Percentiles rank a stretch among this genome's conserved stretches.
Evolutionary conservation across 2,888 invertebrate genomes (phyloP).

Genomic region (Tachystola acroxantha): DNA sequence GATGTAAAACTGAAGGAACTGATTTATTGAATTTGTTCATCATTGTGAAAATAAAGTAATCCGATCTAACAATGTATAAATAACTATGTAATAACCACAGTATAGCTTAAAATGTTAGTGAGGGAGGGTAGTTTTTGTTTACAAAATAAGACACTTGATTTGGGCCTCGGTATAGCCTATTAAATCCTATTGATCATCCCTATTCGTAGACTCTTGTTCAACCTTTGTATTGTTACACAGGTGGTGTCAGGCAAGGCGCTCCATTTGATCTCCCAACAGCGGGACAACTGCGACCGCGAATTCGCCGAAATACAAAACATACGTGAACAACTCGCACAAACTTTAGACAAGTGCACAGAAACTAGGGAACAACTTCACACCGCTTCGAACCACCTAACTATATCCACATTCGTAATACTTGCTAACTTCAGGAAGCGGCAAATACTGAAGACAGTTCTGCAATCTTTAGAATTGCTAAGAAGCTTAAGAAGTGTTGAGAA

Average conservation of each 20-base stretch:
- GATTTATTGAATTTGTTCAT: too few species aligned
- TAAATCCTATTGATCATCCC: too few species aligned
- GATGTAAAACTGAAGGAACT: too few species aligned
- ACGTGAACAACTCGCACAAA: constrained; percentile 82
- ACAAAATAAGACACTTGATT: too few species aligned
- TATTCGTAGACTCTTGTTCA: too few species aligned
- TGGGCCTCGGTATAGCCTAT: too few species aligned
- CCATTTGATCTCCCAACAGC: constrained; percentile 94
- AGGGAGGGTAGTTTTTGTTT: too few species aligned
- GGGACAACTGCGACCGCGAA: constrained; percentile 91
- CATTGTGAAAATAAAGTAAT: too few species aligned
- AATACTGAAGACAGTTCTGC: constrained; percentile 87
- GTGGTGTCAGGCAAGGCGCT: constrained; percentile 96
- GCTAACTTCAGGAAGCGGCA: constrained; percentile 95
- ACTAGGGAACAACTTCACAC: constrained; percentile 85
- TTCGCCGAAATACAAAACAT: constrained; percentile 87
- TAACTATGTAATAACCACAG: too few species aligned
- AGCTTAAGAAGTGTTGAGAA: constrained; percentile 88
- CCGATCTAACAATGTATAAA: too few species aligned
- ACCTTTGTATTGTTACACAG: too few species aligned
- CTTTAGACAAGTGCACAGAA: constrained; percentile 83
- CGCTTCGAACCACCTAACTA: constrained; percentile 89
- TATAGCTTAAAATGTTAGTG: too few species aligned
- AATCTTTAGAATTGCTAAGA: constrained; percentile 79
- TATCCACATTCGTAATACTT: constrained; percentile 91